Conservation (phyloP, 1,140 invertebrate genomes). For the Pachyrhynchus sulphureomaculatus region DNA sequence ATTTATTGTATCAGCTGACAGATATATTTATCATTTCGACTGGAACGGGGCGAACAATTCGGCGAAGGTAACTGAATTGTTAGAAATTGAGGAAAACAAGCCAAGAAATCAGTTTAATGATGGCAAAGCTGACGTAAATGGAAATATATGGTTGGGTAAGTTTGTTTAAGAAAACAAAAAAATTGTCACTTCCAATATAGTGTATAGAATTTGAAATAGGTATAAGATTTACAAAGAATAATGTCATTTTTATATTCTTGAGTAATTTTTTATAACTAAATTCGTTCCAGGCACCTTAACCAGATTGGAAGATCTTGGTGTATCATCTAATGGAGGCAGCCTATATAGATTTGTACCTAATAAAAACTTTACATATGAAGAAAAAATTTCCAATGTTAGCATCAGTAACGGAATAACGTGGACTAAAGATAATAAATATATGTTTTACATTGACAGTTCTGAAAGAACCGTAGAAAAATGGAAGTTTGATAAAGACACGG, state of each 20-base stretch:
- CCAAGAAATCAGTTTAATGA: constrained; percentile 75
- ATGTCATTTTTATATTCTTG: too few species aligned
- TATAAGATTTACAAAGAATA: too few species aligned
- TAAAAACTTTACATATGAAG: constrained; percentile 43
- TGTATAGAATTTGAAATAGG: too few species aligned
- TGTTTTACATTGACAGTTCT: constrained; percentile 77
- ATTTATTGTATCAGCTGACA: constrained; percentile 26
- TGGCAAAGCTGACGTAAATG: constrained; percentile 76
- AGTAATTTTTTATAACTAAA: too few species aligned
- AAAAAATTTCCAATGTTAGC: constrained; percentile 52
- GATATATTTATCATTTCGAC: constrained; percentile 20
- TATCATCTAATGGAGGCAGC: constrained; percentile 56
- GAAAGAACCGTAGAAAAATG: constrained; percentile 49
- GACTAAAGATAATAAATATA: constrained; percentile 65
- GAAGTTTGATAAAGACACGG: neutral
- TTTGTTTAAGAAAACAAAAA: neutral
- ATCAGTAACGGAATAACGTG: constrained; percentile 84
- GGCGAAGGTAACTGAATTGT: neutral
- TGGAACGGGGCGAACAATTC: constrained; percentile 19
- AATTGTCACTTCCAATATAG: neutral
- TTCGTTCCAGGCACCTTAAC: constrained; percentile 36
- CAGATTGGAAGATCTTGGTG: constrained; percentile 54
- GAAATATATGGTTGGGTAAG: constrained; percentile 73
- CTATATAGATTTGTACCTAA: constrained; percentile 55
- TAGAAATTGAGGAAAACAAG: constrained; percentile 19